Conservation (phyloP, 23 tunicate species). For the Phallusia fumigata region DNA sequence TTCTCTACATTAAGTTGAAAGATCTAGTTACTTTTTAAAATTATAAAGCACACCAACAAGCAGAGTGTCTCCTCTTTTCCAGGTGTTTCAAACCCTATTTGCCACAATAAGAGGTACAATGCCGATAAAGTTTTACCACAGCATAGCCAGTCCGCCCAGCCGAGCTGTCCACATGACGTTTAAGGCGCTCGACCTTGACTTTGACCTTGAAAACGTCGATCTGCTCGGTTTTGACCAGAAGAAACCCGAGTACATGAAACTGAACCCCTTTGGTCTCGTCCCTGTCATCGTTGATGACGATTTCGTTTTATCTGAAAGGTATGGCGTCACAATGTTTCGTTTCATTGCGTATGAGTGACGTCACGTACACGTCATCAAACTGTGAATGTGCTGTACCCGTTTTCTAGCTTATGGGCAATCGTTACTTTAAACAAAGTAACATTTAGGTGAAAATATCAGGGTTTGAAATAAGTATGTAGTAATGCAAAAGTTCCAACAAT, state of each 20-base stretch:
- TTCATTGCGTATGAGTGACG: not conserved
- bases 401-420: not conserved
- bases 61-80: too few species aligned
- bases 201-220: conserved; percentile 12
- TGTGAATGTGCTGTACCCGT: too few species aligned
- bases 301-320: conserved; percentile 10
- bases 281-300: conserved; percentile 10
- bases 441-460: too few species aligned
- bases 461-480: too few species aligned
- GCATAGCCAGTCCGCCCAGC: not conserved
- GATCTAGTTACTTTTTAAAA: too few species aligned
- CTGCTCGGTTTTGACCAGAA: not conserved
- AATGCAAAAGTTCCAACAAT: too few species aligned
- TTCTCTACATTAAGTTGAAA: too few species aligned
- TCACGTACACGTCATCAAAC: not conserved
- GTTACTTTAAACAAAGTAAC: too few species aligned
- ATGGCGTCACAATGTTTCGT: not conserved
- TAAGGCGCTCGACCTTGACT: not conserved
- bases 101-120: not conserved
- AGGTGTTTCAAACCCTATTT: too few species aligned
- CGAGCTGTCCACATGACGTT: conserved; percentile 7
- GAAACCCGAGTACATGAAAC: not conserved
- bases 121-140: conserved; percentile 22
- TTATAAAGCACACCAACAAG: too few species aligned
- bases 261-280: not conserved